A percentile compares a stretch with the other conserved stretches of the same genome.
Conservation (phyloP, 2,113 vertebrate species). For the pig (Sus scrofa) region DNA sequence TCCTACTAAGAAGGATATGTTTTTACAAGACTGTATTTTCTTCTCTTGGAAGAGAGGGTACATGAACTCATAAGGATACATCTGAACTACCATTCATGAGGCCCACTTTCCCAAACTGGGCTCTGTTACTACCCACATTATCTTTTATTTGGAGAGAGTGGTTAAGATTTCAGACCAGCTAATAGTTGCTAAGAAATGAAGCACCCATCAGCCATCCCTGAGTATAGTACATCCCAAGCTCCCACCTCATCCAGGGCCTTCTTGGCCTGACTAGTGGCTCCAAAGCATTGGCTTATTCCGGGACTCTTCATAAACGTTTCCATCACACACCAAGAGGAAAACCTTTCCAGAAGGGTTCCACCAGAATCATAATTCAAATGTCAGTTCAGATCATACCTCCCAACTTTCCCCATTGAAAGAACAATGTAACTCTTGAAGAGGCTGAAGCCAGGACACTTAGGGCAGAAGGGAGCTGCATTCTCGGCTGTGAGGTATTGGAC, state of each 20-base stretch:
- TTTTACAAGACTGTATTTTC: background rate
- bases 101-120: background rate
- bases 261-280: background rate
- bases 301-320: background rate
- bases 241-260: background rate
- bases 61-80: background rate
- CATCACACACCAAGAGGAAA: background rate
- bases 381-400: slow-evolving; percentile 17
- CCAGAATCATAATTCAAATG: background rate
- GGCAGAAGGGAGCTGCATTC: background rate
- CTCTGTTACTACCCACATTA: background rate
- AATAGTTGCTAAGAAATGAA: slow-evolving; percentile 1
- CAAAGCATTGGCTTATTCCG: background rate
- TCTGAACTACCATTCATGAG: background rate
- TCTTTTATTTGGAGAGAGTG: background rate
- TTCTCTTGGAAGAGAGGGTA: background rate
- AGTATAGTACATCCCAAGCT: background rate
- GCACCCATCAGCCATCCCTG: background rate
- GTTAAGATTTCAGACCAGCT: background rate
- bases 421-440: background rate
- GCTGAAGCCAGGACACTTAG: background rate
- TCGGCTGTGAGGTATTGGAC: background rate
- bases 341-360: background rate
- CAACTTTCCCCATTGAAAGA: background rate
- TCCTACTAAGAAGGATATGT: background rate